Base-by-base conservation (phyloP, 2,797 vertebrate species). In the Pyrocephalus nanus region DNA sequence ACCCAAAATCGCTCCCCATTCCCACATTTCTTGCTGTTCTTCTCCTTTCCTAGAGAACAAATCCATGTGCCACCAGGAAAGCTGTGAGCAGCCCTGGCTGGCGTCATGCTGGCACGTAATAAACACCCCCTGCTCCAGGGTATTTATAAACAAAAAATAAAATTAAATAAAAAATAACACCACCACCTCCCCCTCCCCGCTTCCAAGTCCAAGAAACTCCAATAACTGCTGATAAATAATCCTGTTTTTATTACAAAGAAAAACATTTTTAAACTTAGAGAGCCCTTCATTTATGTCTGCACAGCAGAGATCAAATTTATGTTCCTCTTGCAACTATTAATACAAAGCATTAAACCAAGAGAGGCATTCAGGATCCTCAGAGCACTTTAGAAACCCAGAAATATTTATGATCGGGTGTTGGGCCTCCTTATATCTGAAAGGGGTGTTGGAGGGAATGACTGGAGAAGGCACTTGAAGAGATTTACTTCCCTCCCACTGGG, bases 401-500 rank as follows among this genome's bases (percentile, higher is more conserved):
- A 53, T 88, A 93, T 93, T 93, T 96, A 96, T 51, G 67, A 73
- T 67, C 43, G 64, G 64, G 48, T 66, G 1, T 2, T 26, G 67
- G 47, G 74, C 51, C 92, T 87, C 77, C 84, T 61, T 57, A 15
- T 88, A 89, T 76, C 74, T 25, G 85, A 30, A 38, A 61, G 73
- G 21, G 85, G 32, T 29, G 64, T 9, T 82, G 88, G 72, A 92
- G 61, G 62, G 55, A 72, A 47, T 0, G 23, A n/a, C 40, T 76
- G 53, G 48, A 66, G 74, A 94, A 88, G 2, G 71, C 74, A 64
- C 67, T 95, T 26, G 12, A 70, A 51, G 75, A 95, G 90, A 94
- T 90, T 94, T 94, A 95, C 74, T 82, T 73, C 64, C 67, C 72
- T 92, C 94, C 71, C 5, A 9, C 40, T 5, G 83, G 88, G 93